Evolutionary conservation across 2,888 invertebrate species (phyloP).

Genomic region (Amiota communis): DNA sequence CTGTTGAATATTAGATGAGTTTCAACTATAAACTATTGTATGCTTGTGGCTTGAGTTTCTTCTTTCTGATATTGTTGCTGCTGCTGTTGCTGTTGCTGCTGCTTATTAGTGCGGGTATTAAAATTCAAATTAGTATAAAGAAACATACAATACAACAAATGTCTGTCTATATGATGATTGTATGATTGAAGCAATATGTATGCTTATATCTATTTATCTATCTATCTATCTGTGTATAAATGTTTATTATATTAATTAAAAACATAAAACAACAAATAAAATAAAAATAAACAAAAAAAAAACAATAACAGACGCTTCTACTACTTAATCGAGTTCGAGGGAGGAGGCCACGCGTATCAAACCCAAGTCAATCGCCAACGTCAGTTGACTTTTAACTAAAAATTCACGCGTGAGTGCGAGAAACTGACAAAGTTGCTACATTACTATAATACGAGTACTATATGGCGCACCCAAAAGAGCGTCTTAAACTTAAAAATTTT

Average conservation of each 20-base stretch:
- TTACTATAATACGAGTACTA: background rate
- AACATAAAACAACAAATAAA: too few species aligned
- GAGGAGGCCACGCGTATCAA: constrained; percentile 26
- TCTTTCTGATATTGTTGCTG: background rate
- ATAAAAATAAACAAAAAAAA: background rate
- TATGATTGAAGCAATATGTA: too few species aligned
- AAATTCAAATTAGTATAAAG: constrained; percentile 28
- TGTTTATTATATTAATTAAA: constrained; percentile 21
- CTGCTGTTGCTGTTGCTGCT: background rate
- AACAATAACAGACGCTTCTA: background rate
- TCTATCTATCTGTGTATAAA: constrained; percentile 1
- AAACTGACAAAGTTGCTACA: constrained; percentile 10
- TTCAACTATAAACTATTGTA: background rate
- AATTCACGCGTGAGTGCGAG: too few species aligned
- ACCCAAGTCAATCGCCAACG: constrained; percentile 1
- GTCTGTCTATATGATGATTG: background rate
- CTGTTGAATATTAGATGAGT: constrained; percentile 26
- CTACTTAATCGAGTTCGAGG: constrained; percentile 19
- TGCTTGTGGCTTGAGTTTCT: too few species aligned
- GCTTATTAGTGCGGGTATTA: constrained; percentile 26
- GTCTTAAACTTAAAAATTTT: background rate
- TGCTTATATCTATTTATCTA: too few species aligned
- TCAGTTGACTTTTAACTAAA: background rate
- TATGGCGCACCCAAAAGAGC: constrained; percentile 20
- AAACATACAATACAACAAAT: background rate